A percentile compares a stretch with the other conserved stretches of the same genome.
These are phyloP conservation scores for Athalia rosae DNA, from an alignment of 2,888 invertebrate species.

Conservation along the genomic window DNA sequence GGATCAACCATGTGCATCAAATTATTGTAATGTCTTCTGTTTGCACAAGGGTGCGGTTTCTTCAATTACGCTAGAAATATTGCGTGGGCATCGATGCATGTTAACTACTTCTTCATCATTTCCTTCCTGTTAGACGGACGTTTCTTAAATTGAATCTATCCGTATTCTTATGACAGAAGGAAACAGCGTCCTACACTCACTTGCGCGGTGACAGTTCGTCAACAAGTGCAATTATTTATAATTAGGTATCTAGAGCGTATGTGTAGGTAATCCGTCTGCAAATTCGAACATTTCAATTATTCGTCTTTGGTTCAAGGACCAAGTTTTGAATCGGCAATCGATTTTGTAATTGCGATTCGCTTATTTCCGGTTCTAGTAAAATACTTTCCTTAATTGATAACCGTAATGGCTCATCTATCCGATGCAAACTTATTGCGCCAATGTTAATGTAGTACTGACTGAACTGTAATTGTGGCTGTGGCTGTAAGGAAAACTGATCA, in stretches of 20 bases:
- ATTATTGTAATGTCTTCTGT: background rate
- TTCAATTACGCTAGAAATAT: background rate
- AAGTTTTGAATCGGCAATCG: background rate
- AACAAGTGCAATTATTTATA: slow-evolving; percentile 14
- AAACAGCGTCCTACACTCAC: slow-evolving; percentile 29
- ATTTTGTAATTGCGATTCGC: background rate
- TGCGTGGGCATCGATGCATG: slow-evolving; percentile 34
- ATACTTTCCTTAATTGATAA: background rate
- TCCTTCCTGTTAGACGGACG: slow-evolving; percentile 27
- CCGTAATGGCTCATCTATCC: slow-evolving; percentile 3
- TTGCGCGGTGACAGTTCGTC: slow-evolving; percentile 41
- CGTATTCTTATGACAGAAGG: background rate
- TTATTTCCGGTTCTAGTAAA: slow-evolving; percentile 26
- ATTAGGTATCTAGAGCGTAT: background rate
- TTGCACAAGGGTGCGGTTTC: slow-evolving; percentile 22
- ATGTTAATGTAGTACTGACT: too few species aligned
- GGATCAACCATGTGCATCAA: slow-evolving; percentile 27
- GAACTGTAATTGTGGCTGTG: too few species aligned
- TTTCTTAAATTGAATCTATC: slow-evolving; percentile 21
- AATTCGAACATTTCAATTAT: too few species aligned
- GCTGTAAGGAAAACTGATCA: too few species aligned
- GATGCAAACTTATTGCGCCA: too few species aligned
- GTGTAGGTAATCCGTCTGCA: background rate
- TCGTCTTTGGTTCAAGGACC: background rate
- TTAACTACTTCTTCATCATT: background rate